Evolutionary conservation across 2,888 invertebrate species (phyloP).

Genomic region (Leucoma salicis): DNA sequence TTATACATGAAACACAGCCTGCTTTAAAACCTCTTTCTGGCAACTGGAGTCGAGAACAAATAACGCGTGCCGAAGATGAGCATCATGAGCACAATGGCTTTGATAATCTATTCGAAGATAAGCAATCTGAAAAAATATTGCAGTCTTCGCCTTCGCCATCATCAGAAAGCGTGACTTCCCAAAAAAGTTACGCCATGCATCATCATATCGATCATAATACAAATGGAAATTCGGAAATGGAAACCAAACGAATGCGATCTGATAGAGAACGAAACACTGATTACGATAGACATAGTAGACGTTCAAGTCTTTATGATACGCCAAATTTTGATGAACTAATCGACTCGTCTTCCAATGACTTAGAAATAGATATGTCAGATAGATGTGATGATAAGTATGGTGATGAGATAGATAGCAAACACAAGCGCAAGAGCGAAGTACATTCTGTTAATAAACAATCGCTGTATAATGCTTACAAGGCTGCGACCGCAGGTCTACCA

Average conservation of each 20-base stretch:
- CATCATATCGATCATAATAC: slow-evolving; percentile 50
- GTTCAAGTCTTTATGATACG: slow-evolving; percentile 85
- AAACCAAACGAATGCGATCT: slow-evolving; percentile 46
- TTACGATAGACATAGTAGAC: slow-evolving; percentile 72
- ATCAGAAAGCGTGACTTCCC: slow-evolving; percentile 84
- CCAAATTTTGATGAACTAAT: slow-evolving; percentile 89
- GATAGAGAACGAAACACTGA: slow-evolving; percentile 66
- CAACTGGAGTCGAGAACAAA: slow-evolving; percentile 88
- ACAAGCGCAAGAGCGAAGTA: slow-evolving; percentile 77
- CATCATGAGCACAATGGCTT: slow-evolving; percentile 91
- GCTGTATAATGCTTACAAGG: slow-evolving; percentile 78
- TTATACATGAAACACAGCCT: slow-evolving; percentile 93
- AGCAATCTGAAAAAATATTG: slow-evolving; percentile 85
- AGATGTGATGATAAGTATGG: slow-evolving; percentile 85
- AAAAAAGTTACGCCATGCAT: slow-evolving; percentile 83
- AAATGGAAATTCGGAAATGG: slow-evolving; percentile 48
- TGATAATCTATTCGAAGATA: slow-evolving; percentile 92
- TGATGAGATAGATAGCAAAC: slow-evolving; percentile 75
- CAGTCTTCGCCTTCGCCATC: slow-evolving; percentile 85
- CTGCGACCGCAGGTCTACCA: slow-evolving; percentile 81
- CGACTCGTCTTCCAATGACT: slow-evolving; percentile 89
- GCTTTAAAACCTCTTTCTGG: slow-evolving; percentile 93
- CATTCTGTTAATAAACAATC: slow-evolving; percentile 77
- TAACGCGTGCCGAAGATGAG: slow-evolving; percentile 84
- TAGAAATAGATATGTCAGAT: slow-evolving; percentile 91